Evolutionary conservation across 2,797 vertebrate genomes (phyloP).

Genomic region (Heterohyrax brucei): DNA sequence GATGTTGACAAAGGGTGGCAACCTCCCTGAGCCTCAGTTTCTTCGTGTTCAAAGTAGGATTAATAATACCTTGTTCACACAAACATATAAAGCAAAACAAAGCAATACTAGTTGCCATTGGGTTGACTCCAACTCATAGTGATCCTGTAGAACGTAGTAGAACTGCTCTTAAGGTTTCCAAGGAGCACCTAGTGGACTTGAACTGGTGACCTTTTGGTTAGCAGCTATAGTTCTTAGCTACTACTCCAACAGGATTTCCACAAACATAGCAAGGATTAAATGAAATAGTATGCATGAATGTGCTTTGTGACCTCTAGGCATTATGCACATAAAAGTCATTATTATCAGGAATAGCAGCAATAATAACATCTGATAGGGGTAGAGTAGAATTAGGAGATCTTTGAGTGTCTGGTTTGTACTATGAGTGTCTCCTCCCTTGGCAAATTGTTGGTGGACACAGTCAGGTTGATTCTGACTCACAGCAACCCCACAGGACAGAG

Average conservation of each 20-base stretch:
- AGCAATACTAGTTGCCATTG: too few relatives aligned
- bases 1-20: background rate
- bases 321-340: conserved; percentile 63
- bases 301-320: conserved; percentile 59
- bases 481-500: background rate
- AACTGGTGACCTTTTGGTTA: too few relatives aligned
- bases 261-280: background rate
- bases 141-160: too few relatives aligned
- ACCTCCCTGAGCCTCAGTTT: background rate
- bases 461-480: background rate
- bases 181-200: too few relatives aligned
- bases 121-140: too few relatives aligned
- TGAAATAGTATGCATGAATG: background rate
- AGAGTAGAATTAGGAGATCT: conserved; percentile 9
- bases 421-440: too few relatives aligned
- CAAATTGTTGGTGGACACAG: background rate
- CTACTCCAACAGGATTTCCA: too few relatives aligned
- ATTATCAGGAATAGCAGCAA: conserved; percentile 61
- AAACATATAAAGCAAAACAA: too few relatives aligned
- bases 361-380: conserved; percentile 63
- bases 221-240: too few relatives aligned
- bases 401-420: background rate
- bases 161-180: too few relatives aligned
- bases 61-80: background rate
- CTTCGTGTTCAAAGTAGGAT: conserved; percentile 20